Base-by-base conservation (phyloP, 2,888 invertebrate species). In the Stenodema calcarata region DNA sequence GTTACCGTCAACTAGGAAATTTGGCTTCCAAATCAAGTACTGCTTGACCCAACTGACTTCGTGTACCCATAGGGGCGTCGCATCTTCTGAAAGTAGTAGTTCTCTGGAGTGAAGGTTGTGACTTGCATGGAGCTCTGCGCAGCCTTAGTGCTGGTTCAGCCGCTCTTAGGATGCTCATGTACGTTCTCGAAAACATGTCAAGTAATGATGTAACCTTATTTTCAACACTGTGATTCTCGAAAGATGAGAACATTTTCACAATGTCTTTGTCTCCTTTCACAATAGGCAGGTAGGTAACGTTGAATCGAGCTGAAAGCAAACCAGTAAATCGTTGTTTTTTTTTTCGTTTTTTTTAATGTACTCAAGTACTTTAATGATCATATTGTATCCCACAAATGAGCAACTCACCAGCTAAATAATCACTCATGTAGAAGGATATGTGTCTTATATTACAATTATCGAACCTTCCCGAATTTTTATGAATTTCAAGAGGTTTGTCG, bases 381-480 rank as follows among this genome's bases (percentile, higher is more conserved):
- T 4, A 35, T 35, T 35, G 7, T 35, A 35, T 2, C 35, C 2
- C 2, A 35, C 35, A 35, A n/a, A n/a, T n/a, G n/a, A 42, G 23
- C 18, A 11, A 86, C 91, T 90, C 91, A 95, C 95, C 94, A 89
- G 92, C 91, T 16, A 94, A 93, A 91, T 95, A 97, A 92, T 99
- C 99, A 86, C 93, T 93, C 88, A 95, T 94, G 91, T 98, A 97
- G 91, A 98, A 96, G 42, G 96, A 94, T 81, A 96, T 92, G 89
- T 95, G 95, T 88, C 94, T 94, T 89, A 93, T 95, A 89, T 95
- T 94, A 90, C 94, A 93, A 84, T 92, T 91, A 91, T 97, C 96
- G 91, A 96, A 98, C 91, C 95, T 95, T 0, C 97, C 97, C 42
- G 94, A 92, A 90, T 94, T 93, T 91, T 95, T 95, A 90, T 95